Conservation (phyloP, 2,113 vertebrate species). For the Tapirus terrestris region DNA sequence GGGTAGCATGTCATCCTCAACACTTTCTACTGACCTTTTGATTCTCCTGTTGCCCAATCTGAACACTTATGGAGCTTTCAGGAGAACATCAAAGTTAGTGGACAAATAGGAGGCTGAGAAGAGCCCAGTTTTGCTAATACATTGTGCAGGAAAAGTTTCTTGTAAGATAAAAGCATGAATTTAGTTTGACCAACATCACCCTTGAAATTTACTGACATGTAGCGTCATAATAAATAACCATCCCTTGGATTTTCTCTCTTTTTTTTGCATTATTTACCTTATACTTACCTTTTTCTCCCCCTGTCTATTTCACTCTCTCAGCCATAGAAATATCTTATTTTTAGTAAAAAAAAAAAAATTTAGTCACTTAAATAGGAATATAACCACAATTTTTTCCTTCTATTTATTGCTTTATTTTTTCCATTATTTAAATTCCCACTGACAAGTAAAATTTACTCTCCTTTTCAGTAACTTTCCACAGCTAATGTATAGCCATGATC, state of each 20-base stretch:
- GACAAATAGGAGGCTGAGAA: neutral
- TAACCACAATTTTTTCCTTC: neutral
- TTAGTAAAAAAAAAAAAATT: neutral
- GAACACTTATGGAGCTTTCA: neutral
- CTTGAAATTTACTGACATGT: neutral
- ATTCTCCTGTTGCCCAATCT: neutral
- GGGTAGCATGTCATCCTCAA: neutral
- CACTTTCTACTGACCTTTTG: neutral
- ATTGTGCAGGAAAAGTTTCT: neutral
- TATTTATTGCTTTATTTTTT: neutral
- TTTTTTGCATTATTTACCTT: neutral
- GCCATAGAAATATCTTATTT: neutral
- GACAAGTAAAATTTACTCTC: neutral
- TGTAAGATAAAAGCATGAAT: neutral
- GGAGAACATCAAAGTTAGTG: neutral
- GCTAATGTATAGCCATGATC: neutral
- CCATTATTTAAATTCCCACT: neutral
- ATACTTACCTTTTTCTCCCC: neutral
- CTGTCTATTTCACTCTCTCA: neutral
- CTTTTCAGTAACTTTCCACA: neutral
- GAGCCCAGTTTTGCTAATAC: neutral
- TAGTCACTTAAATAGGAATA: neutral
- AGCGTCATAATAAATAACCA: neutral
- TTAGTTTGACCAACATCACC: slow-evolving; percentile 7
- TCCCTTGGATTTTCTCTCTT: neutral